Percentiles rank a stretch among this genome's conserved stretches.
phyloP scores from a whole-genome alignment of 1,140 invertebrate species.

The Listronotus bonariensis region DNA sequence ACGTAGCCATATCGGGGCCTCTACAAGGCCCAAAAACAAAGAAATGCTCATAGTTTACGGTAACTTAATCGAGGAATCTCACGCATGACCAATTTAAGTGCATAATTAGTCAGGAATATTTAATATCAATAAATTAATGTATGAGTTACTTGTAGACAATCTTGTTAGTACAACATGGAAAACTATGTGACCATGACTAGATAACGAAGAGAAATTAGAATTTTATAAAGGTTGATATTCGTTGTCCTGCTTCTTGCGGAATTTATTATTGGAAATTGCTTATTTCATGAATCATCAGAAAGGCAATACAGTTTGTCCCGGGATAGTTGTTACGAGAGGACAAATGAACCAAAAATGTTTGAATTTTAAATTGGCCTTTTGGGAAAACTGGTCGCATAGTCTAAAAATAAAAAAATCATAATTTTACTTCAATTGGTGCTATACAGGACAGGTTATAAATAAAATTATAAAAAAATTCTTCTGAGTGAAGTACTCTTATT shows the following conservation, averaged over 20 bases:
- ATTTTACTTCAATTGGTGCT: too few species aligned
- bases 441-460: too few species aligned
- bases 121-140: slow-evolving; percentile 16
- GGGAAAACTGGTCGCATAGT: too few species aligned
- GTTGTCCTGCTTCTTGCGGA: too few species aligned
- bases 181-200: slow-evolving; percentile 13
- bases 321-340: too few species aligned
- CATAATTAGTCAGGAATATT: slow-evolving; percentile 21
- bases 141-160: slow-evolving; percentile 12
- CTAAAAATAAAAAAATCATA: too few species aligned
- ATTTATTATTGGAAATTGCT: neutral
- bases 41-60: slow-evolving; percentile 14
- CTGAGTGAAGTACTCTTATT: too few species aligned
- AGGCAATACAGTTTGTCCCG: too few species aligned
- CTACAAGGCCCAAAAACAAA: slow-evolving; percentile 22
- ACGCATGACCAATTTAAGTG: slow-evolving; percentile 23
- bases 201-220: slow-evolving; percentile 10
- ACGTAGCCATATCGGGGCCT: slow-evolving; percentile 7
- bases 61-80: slow-evolving; percentile 4
- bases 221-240: neutral
- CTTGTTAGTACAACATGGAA: slow-evolving; percentile 9
- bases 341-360: too few species aligned
- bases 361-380: too few species aligned
- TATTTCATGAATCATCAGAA: neutral
- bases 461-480: too few species aligned